Percentiles rank a stretch among this genome's conserved stretches.
Evolutionary conservation across 2,797 vertebrate genomes (phyloP).

Genomic region (Platyrinchus mystaceus): DNA sequence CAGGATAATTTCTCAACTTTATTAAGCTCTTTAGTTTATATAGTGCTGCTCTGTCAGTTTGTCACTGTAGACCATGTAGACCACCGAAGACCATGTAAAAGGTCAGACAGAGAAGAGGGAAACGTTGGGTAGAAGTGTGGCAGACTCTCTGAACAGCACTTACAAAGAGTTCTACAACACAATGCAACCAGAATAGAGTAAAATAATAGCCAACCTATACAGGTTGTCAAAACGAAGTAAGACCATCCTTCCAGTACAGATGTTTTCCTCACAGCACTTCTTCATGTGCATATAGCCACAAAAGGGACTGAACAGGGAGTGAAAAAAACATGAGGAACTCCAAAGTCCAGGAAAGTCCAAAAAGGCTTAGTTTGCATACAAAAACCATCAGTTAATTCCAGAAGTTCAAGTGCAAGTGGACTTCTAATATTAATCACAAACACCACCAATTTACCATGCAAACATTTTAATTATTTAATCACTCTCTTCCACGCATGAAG

Average conservation of each 20-base stretch:
- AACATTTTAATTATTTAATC: slow-evolving; percentile 27
- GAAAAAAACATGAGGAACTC: not conserved
- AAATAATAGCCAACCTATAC: not conserved
- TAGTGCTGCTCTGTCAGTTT: not conserved
- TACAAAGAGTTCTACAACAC: not conserved
- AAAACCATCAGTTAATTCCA: not conserved
- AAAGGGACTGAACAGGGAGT: not conserved
- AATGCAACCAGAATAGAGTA: not conserved
- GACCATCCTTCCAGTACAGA: not conserved
- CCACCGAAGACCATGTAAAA: not conserved
- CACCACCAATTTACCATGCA: not conserved
- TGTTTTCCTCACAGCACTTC: not conserved
- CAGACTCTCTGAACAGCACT: not conserved
- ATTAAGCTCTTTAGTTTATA: not conserved
- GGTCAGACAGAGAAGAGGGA: not conserved
- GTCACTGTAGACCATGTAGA: not conserved
- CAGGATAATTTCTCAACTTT: not conserved
- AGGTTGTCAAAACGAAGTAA: not conserved
- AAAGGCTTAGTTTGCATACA: not conserved
- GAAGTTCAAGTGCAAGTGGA: not conserved
- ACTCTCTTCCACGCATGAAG: not conserved
- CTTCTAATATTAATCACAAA: slow-evolving; percentile 7
- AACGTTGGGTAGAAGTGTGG: not conserved
- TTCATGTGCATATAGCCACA: not conserved
- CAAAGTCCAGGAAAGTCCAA: not conserved